Evolutionary conservation across 2,888 invertebrate genomes (phyloP).

Genomic region (Eurois occulta): DNA sequence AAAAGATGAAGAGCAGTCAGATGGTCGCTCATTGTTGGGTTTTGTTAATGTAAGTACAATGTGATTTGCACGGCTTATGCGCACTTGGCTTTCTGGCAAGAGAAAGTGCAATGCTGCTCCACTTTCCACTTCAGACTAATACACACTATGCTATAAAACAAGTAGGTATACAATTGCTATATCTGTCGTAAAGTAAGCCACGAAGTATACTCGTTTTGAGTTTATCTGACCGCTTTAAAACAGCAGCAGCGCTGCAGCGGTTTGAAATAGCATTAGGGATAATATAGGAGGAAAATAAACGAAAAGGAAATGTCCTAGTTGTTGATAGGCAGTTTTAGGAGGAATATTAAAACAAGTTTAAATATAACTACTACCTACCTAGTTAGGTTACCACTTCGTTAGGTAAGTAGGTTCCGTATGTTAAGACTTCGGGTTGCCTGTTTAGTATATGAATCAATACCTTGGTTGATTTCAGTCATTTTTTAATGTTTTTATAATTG

Average conservation of each 20-base stretch:
- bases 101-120: slow-evolving; percentile 87
- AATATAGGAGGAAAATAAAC: slow-evolving; percentile 42
- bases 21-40: slow-evolving; percentile 68
- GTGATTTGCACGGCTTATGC: slow-evolving; percentile 82
- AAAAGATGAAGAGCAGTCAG: slow-evolving; percentile 71
- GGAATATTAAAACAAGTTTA: background rate
- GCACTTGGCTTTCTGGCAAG: slow-evolving; percentile 80
- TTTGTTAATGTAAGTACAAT: slow-evolving; percentile 71
- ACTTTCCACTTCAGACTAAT: slow-evolving; percentile 85
- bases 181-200: slow-evolving; percentile 50
- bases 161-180: slow-evolving; percentile 60
- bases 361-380: background rate
- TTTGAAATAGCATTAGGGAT: slow-evolving; percentile 42
- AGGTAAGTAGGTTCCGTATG: too few relatives aligned
- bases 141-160: slow-evolving; percentile 71
- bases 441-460: background rate
- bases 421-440: background rate
- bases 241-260: background rate
- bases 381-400: background rate
- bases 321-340: slow-evolving; percentile 1
- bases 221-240: slow-evolving; percentile 40
- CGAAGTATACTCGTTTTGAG: slow-evolving; percentile 44
- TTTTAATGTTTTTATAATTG: background rate
- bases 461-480: background rate
- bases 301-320: slow-evolving; percentile 28